Percentiles rank a stretch among this genome's conserved stretches.
Evolutionary conservation across 1,140 invertebrate species (phyloP).

Genomic region (Lepidurus apus): DNA sequence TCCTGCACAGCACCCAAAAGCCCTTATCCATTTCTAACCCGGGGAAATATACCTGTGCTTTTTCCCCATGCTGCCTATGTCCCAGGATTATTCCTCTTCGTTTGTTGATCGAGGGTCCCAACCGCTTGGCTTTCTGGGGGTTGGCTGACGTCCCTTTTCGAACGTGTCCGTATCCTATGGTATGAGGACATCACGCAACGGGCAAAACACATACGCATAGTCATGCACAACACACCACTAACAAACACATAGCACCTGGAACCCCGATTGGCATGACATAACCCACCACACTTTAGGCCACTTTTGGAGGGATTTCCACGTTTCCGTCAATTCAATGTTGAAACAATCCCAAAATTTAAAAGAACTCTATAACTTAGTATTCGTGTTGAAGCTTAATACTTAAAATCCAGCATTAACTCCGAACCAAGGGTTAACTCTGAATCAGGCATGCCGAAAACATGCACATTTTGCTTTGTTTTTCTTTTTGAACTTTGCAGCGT

Average conservation of each 20-base stretch:
- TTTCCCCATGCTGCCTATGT: neutral
- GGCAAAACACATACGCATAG: neutral
- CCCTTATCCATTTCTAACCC: conserved; percentile 1
- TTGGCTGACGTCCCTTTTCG: neutral
- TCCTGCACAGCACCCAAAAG: neutral
- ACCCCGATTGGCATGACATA: neutral
- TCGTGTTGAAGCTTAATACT: too few species aligned
- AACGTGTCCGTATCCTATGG: neutral
- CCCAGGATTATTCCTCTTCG: conserved; percentile 3
- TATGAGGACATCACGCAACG: conserved; percentile 4
- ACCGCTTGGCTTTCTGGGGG: neutral
- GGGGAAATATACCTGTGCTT: neutral
- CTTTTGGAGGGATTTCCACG: neutral
- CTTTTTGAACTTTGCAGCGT: too few species aligned
- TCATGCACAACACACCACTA: neutral
- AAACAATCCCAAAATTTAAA: too few species aligned
- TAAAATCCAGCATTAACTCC: too few species aligned
- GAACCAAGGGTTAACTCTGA: too few species aligned
- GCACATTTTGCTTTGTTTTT: too few species aligned
- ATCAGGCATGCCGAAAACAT: too few species aligned
- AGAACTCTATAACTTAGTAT: too few species aligned
- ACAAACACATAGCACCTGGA: too few species aligned
- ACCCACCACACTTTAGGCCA: neutral
- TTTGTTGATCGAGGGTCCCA: neutral
- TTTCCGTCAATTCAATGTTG: too few species aligned